A percentile compares a stretch with the other conserved stretches of the same genome.
Conservation (phyloP, 2,888 invertebrate genomes). For the Nesidiocoris tenuis region DNA sequence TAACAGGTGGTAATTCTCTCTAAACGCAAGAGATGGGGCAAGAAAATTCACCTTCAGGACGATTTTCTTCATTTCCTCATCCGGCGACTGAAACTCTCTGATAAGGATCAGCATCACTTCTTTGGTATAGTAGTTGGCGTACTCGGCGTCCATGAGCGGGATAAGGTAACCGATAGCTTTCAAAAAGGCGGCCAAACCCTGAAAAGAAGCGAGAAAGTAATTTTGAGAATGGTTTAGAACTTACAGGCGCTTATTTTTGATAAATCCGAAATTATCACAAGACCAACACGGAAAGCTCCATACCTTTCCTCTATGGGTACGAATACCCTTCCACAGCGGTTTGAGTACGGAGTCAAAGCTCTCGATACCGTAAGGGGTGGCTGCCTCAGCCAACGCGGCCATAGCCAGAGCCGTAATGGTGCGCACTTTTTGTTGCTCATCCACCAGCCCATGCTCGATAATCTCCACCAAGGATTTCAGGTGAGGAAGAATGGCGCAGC, state of each 20-base stretch:
- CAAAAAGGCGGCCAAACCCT: slow-evolving; percentile 97
- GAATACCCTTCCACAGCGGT: slow-evolving; percentile 93
- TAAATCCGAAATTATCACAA: no score
- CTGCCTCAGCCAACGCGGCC: slow-evolving; percentile 97
- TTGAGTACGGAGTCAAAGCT: slow-evolving; percentile 99
- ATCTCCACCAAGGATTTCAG: slow-evolving; percentile 97
- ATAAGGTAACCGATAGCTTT: slow-evolving; percentile 99
- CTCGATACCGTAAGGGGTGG: slow-evolving; percentile 99
- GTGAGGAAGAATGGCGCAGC: slow-evolving; percentile 98
- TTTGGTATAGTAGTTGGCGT: slow-evolving; percentile 98
- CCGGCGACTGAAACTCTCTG: slow-evolving; percentile 98
- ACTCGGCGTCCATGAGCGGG: slow-evolving; percentile 99
- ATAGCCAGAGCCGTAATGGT: slow-evolving; percentile 98
- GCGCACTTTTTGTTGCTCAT: slow-evolving; percentile 98
- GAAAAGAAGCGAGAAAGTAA: slow-evolving; percentile 53
- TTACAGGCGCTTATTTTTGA: no score
- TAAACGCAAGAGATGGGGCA: background rate
- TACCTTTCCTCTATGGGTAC: slow-evolving; percentile 66
- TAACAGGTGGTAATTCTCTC: no score
- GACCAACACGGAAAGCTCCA: no score
- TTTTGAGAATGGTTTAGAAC: no score
- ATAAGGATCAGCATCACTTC: slow-evolving; percentile 99
- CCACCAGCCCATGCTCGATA: slow-evolving; percentile 94
- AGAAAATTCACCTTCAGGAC: slow-evolving; percentile 77
- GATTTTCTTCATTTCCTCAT: slow-evolving; percentile 99